A percentile compares a stretch with the other conserved stretches of the same genome.
phyloP scores from a whole-genome alignment of 2,797 vertebrate genomes.

The Chloroceryle inda region DNA sequence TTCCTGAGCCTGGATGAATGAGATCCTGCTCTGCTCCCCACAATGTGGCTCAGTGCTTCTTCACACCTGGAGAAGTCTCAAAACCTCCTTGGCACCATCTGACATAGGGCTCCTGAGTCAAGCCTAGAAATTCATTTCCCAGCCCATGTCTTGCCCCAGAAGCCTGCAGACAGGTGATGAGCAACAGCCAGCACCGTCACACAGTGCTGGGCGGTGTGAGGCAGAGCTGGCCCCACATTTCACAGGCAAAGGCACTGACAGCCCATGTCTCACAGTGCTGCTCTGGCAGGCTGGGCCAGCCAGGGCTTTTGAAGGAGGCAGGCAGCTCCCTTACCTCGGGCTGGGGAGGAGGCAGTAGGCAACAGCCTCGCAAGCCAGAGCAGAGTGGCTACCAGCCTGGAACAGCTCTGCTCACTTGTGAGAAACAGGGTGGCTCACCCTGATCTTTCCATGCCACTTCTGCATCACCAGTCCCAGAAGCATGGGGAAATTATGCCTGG shows the following conservation, averaged over 20 bases:
- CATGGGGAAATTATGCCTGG: neutral
- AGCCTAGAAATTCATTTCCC: accelerated
- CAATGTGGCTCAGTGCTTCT: neutral
- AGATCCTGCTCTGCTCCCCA: neutral
- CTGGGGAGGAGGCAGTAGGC: neutral
- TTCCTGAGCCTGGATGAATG: neutral
- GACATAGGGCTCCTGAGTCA: accelerated
- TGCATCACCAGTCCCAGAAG: neutral
- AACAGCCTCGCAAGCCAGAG: neutral
- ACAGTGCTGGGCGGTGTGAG: accelerated
- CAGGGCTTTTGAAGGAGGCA: neutral
- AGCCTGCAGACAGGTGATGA: accelerated
- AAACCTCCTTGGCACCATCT: accelerated
- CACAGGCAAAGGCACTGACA: accelerated
- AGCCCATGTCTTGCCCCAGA: neutral
- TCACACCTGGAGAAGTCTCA: neutral
- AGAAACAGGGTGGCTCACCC: neutral
- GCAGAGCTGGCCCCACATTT: neutral
- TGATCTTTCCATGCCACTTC: neutral
- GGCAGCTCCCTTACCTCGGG: neutral
- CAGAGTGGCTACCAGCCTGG: neutral
- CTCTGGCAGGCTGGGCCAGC: neutral
- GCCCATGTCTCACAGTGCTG: accelerated
- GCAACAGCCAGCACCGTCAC: neutral
- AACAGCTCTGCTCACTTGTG: neutral